Percentiles rank a stretch among this genome's conserved stretches.
Conservation (phyloP, 2,888 invertebrate genomes). For the Stenodera caucasica region DNA sequence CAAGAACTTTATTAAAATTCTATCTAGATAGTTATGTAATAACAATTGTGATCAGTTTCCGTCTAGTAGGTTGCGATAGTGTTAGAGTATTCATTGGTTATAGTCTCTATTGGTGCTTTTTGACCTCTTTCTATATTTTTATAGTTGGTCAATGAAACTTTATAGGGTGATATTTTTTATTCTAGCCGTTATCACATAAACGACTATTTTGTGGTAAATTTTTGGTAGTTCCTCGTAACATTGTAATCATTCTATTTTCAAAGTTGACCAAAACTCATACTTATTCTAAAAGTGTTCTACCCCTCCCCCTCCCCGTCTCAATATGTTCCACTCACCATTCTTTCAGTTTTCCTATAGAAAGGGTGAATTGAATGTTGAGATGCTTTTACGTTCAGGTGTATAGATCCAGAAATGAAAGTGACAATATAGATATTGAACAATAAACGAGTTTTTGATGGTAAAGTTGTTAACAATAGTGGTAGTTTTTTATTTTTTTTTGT, state of each 20-base stretch:
- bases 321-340: too few relatives aligned
- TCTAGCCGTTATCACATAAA: conserved; percentile 26
- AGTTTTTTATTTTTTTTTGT: not conserved
- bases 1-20: too few relatives aligned
- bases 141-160: conserved; percentile 29
- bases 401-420: conserved; percentile 21
- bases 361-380: too few relatives aligned
- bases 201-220: conserved; percentile 21
- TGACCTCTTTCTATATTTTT: conserved; percentile 28
- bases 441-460: conserved; percentile 11
- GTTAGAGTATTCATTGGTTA: conserved; percentile 24
- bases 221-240: not conserved
- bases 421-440: conserved; percentile 26
- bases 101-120: conserved; percentile 24
- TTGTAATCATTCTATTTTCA: not conserved
- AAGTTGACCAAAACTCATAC: too few relatives aligned
- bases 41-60: conserved; percentile 10
- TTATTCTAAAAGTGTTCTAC: too few relatives aligned
- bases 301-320: too few relatives aligned
- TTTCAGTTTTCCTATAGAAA: too few relatives aligned
- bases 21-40: not conserved
- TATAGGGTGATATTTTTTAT: conserved; percentile 29
- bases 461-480: not conserved
- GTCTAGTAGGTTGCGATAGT: conserved; percentile 10
- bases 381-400: not conserved